Evolutionary conservation across 2,888 invertebrate genomes (phyloP), one percentile per base, ranked within the genome.

Genomic region (Caprella mutica): DNA sequence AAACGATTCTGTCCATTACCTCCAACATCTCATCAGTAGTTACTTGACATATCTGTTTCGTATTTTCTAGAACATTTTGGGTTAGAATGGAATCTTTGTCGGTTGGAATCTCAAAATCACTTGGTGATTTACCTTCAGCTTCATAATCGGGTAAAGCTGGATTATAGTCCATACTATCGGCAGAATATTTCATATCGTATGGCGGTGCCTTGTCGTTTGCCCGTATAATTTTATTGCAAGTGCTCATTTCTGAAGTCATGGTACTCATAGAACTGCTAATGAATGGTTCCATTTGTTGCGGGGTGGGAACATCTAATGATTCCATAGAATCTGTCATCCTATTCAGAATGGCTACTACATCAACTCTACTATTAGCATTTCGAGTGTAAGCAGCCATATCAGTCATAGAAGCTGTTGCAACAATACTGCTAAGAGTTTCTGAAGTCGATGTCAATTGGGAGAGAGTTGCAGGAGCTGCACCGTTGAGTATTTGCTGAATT

Each of bases 91-190:
- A n/a, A n/a, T n/a, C n/a, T n/a, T n/a, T n/a, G n/a, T n/a, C n/a
- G n/a, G n/a, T n/a, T n/a, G n/a, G n/a, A n/a, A n/a, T n/a, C n/a
- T n/a, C n/a, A n/a, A n/a, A n/a, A n/a, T n/a, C n/a, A n/a, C n/a
- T n/a, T n/a, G n/a, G n/a, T n/a, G n/a, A n/a, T n/a, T n/a, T n/a
- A n/a, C n/a, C n/a, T n/a, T n/a, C n/a, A n/a, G n/a, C n/a, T n/a
- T n/a, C n/a, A n/a, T n/a, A n/a, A n/a, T n/a, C n/a, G n/a, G n/a
- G n/a, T n/a, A n/a, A n/a, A n/a, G n/a, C 52, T 3, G 52, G 44
- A 5, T 61, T 55, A 27, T 61, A 61, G 23, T 58, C 55, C 52
- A 40, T 38, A n/a, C n/a, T n/a, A 21, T 46, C 30, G 4, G 8
- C 19, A 29, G 55, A 44, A 8, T 19, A 30, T 8, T 30, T 14